Conservation (phyloP, 2,888 invertebrate genomes). For the Papilio demoleus region DNA sequence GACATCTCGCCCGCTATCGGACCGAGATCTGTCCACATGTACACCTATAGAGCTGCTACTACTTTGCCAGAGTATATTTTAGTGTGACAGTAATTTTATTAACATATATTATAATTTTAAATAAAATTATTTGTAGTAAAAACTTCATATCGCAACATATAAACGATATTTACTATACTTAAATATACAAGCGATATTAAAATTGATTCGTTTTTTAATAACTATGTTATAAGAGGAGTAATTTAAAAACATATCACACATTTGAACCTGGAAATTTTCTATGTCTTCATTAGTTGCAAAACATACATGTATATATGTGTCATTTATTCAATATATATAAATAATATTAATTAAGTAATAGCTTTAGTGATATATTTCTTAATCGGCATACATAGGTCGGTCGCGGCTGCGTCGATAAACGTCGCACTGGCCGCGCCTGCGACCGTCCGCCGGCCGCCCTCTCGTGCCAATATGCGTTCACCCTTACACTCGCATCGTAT, state of each 20-base stretch:
- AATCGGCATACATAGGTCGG: slow-evolving; percentile 64
- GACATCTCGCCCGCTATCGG: slow-evolving; percentile 75
- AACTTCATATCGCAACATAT: too few relatives aligned
- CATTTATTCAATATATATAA: too few relatives aligned
- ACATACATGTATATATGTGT: too few relatives aligned
- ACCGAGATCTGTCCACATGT: slow-evolving; percentile 69
- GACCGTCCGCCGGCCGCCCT: slow-evolving; percentile 52
- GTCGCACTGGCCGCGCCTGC: slow-evolving; percentile 58
- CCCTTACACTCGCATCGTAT: slow-evolving; percentile 43
- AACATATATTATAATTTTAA: too few relatives aligned
- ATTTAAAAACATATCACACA: too few relatives aligned
- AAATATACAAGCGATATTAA: too few relatives aligned
- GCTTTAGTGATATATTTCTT: slow-evolving; percentile 59
- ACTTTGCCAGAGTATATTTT: slow-evolving; percentile 40
- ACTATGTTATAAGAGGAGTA: too few relatives aligned
- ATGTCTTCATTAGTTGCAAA: too few relatives aligned
- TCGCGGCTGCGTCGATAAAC: slow-evolving; percentile 67
- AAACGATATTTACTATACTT: too few relatives aligned
- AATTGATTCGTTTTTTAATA: too few relatives aligned
- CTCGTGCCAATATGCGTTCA: slow-evolving; percentile 51
- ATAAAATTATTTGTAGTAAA: too few relatives aligned
- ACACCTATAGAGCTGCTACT: slow-evolving; percentile 46
- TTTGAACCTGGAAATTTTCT: too few relatives aligned
- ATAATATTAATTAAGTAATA: slow-evolving; percentile 9
- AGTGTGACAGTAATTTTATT: slow-evolving; percentile 47